A percentile compares a stretch with the other conserved stretches of the same genome.
phyloP scores from a whole-genome alignment of 1,140 invertebrate species.

The Zaprionus gabonicus region DNA sequence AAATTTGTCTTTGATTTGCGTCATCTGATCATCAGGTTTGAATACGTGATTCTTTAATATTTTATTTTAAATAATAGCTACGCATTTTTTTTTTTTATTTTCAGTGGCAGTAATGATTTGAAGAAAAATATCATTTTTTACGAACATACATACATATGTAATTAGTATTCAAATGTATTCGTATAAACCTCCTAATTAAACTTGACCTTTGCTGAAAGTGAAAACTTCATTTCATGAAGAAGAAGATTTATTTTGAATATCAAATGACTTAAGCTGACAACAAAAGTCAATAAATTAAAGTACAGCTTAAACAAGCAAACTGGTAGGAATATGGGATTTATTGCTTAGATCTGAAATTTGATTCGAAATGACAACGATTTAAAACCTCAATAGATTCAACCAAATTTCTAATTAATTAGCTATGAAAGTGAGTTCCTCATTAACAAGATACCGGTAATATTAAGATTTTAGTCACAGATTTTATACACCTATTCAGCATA shows the following conservation, averaged over 20 bases:
- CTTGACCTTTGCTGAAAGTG: conserved; percentile 6
- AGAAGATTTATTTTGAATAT: not conserved
- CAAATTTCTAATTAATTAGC: not conserved
- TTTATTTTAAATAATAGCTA: not conserved
- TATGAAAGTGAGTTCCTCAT: not conserved
- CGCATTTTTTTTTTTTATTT: not conserved
- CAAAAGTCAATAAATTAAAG: not conserved
- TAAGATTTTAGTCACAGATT: not conserved
- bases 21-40: conserved; percentile 29
- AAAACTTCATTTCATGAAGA: not conserved
- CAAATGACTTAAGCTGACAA: not conserved
- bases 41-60: not conserved
- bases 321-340: not conserved
- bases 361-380: not conserved
- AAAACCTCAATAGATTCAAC: not conserved
- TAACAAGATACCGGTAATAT: not conserved
- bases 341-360: not conserved
- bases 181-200: not conserved
- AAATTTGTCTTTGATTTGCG: conserved; percentile 11
- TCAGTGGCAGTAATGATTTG: not conserved
- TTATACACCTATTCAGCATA: not conserved
- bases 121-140: not conserved
- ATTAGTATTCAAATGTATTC: not conserved
- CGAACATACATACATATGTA: not conserved
- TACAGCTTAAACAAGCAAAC: not conserved